A percentile compares a stretch with the other conserved stretches of the same genome.
Conservation (phyloP, 1,140 invertebrate genomes). For the Pomacea maculata region DNA sequence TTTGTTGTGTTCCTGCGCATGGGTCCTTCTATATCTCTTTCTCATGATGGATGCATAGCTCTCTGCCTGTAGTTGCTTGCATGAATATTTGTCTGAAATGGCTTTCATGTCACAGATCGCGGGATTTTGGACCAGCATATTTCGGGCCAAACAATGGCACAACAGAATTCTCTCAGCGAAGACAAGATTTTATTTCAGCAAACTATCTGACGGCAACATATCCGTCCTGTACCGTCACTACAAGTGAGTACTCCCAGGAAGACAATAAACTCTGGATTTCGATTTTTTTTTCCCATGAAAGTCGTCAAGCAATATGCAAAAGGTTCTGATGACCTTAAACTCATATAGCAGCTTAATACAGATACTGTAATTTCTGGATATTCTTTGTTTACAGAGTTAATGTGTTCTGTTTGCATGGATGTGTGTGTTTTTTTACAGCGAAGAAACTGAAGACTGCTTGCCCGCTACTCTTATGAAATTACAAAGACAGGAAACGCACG, state of each 20-base stretch:
- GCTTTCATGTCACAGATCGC: background rate
- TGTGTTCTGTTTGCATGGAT: background rate
- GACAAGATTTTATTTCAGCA: slow-evolving; percentile 8
- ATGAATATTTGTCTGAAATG: too few relatives aligned
- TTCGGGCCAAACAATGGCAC: background rate
- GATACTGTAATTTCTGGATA: too few relatives aligned
- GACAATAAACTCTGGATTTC: too few relatives aligned
- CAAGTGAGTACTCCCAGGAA: background rate
- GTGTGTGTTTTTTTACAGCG: background rate
- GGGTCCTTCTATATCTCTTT: too few relatives aligned
- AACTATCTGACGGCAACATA: background rate
- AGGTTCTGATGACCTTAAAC: too few relatives aligned
- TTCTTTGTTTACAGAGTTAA: background rate
- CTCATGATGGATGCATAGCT: too few relatives aligned
- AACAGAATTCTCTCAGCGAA: background rate
- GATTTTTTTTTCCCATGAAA: too few relatives aligned
- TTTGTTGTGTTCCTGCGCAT: background rate
- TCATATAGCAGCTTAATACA: too few relatives aligned
- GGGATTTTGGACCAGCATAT: background rate
- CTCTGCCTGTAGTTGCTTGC: too few relatives aligned
- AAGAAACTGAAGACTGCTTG: slow-evolving; percentile 6
- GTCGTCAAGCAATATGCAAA: background rate
- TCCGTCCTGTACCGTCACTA: slow-evolving; percentile 13
- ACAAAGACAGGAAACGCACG: background rate
- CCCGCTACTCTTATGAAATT: slow-evolving; percentile 4